These are phyloP conservation scores for Eristalis tenax DNA, from an alignment of 2,888 invertebrate genomes.

Conservation along the genomic window DNA sequence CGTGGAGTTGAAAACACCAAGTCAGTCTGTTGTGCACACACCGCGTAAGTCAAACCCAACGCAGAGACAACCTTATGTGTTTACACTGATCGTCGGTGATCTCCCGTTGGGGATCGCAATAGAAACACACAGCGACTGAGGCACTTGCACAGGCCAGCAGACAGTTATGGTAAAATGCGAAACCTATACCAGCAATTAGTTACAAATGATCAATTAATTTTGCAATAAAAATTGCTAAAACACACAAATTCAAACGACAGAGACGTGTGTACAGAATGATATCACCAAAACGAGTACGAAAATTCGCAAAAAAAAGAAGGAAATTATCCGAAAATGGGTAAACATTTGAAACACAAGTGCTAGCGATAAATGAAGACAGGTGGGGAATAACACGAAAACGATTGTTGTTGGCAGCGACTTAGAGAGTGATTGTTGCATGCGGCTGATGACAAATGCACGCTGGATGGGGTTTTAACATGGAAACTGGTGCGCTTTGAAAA, in stretches of 20 bases:
- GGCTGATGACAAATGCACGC: not conserved
- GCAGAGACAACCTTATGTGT: slow-evolving; percentile 25
- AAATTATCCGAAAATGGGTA: slow-evolving; percentile 47
- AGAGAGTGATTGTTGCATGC: not conserved
- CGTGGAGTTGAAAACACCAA: slow-evolving; percentile 46
- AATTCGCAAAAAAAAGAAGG: slow-evolving; percentile 29
- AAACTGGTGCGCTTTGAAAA: slow-evolving; percentile 21
- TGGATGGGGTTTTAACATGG: not conserved
- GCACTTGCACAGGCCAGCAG: slow-evolving; percentile 43
- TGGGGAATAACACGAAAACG: too few species aligned
- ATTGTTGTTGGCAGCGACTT: not conserved
- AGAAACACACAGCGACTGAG: slow-evolving; percentile 16
- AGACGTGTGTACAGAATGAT: not conserved
- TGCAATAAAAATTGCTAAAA: slow-evolving; percentile 76
- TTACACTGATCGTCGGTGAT: slow-evolving; percentile 43
- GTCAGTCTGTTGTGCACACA: slow-evolving; percentile 32
- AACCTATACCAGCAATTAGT: slow-evolving; percentile 79
- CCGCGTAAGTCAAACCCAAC: not conserved
- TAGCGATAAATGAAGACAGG: not conserved
- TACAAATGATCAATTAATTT: slow-evolving; percentile 80
- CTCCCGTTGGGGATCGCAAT: slow-evolving; percentile 63
- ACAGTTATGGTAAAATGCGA: slow-evolving; percentile 74
- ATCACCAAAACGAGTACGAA: slow-evolving; percentile 15
- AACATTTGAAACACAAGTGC: not conserved
- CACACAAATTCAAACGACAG: slow-evolving; percentile 53